Evolutionary conservation across 2,888 invertebrate genomes (phyloP).

Genomic region (Stenchaetothrips biformis): DNA sequence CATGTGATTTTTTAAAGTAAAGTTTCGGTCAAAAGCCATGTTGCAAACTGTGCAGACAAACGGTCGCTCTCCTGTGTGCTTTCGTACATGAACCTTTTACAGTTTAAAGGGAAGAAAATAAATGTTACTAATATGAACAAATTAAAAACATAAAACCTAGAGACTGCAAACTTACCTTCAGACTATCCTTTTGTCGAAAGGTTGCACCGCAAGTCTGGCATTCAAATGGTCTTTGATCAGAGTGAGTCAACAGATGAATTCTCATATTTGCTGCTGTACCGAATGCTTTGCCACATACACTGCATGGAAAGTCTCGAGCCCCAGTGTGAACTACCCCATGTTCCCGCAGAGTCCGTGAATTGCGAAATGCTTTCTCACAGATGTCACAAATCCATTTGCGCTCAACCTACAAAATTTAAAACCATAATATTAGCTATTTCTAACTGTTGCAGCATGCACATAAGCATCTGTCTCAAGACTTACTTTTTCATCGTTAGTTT

Average conservation of each 20-base stretch:
- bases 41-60: not conserved
- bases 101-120: not conserved
- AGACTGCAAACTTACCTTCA: not conserved
- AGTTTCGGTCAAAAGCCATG: conserved; percentile 1
- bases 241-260: not conserved
- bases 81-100: not conserved
- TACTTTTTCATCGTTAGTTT: not conserved
- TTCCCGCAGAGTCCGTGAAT: not conserved
- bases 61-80: not conserved
- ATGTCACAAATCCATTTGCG: not conserved
- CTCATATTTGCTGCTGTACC: conserved; percentile 4
- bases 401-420: not conserved
- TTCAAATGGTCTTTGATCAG: not conserved
- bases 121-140: not conserved
- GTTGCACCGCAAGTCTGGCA: not conserved
- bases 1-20: not conserved
- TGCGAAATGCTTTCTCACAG: conserved; percentile 5
- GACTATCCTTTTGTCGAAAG: conserved; percentile 1
- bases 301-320: not conserved
- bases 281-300: conserved; percentile 3
- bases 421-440: not conserved
- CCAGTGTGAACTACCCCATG: conserved; percentile 2
- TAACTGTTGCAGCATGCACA: not conserved
- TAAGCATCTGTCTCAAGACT: not conserved
- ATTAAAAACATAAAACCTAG: not conserved